Evolutionary conservation across 2,888 invertebrate genomes (phyloP).

Genomic region (Orthosia gothica): DNA sequence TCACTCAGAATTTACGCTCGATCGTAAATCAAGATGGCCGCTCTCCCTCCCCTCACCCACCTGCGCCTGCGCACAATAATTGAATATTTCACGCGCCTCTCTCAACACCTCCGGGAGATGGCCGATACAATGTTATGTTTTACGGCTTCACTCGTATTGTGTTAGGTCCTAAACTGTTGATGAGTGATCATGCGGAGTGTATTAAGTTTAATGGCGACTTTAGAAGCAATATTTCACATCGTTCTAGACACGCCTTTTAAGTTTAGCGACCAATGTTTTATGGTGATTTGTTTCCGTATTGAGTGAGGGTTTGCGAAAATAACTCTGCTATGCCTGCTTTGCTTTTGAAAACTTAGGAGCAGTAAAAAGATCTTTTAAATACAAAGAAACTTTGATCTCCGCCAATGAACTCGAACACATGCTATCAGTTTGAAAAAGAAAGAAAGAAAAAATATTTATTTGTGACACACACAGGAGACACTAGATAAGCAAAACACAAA

Average conservation of each 20-base stretch:
- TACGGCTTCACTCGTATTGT: slow-evolving; percentile 87
- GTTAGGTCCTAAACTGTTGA: slow-evolving; percentile 91
- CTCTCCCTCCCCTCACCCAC: slow-evolving; percentile 76
- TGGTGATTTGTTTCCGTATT: slow-evolving; percentile 91
- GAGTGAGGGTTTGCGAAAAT: slow-evolving; percentile 56
- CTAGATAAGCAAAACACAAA: no score
- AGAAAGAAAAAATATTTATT: no score
- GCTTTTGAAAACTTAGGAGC: slow-evolving; percentile 11
- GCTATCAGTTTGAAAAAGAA: background rate
- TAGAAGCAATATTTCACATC: slow-evolving; percentile 90
- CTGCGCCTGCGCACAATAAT: slow-evolving; percentile 89
- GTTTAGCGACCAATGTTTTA: slow-evolving; percentile 87
- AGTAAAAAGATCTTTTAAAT: background rate
- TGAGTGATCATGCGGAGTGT: slow-evolving; percentile 89
- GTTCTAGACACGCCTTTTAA: slow-evolving; percentile 85
- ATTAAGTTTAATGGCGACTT: slow-evolving; percentile 90
- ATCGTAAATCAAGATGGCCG: slow-evolving; percentile 90
- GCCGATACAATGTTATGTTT: slow-evolving; percentile 89
- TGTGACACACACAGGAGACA: no score
- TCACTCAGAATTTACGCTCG: slow-evolving; percentile 89
- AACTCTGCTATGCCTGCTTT: slow-evolving; percentile 3
- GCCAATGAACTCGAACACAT: background rate
- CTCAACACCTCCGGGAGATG: slow-evolving; percentile 89
- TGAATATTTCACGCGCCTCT: slow-evolving; percentile 90
- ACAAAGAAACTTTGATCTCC: slow-evolving; percentile 2